Evolutionary conservation across 2,888 invertebrate species (phyloP).

Genomic region (Drosophila testacea): DNA sequence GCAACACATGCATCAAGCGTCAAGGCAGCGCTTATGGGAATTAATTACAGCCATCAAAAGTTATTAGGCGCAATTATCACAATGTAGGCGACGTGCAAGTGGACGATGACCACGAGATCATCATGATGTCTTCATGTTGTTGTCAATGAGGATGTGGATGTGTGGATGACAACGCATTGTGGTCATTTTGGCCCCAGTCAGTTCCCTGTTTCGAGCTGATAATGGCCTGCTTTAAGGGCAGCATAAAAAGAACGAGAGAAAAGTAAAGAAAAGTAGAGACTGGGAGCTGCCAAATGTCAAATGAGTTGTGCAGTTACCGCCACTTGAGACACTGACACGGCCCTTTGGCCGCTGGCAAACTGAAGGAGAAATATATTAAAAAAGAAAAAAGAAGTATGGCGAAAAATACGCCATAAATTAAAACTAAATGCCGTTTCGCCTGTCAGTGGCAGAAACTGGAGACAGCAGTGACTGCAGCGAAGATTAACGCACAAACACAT

Average conservation of each 20-base stretch:
- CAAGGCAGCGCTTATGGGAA: conserved; percentile 70
- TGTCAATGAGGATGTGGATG: conserved; percentile 4
- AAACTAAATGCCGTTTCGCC: conserved; percentile 77
- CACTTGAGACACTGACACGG: conserved; percentile 60
- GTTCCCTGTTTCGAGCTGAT: conserved; percentile 4
- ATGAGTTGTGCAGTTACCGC: conserved; percentile 57
- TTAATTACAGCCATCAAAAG: conserved; percentile 80
- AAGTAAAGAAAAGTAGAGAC: neutral
- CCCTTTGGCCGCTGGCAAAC: conserved; percentile 39
- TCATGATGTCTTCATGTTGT: conserved; percentile 18
- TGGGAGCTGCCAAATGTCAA: conserved; percentile 40
- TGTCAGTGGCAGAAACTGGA: conserved; percentile 61
- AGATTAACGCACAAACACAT: conserved; percentile 69
- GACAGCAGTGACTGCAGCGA: conserved; percentile 71
- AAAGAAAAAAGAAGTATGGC: conserved; percentile 34
- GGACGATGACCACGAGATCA: conserved; percentile 12
- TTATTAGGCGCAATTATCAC: conserved; percentile 81
- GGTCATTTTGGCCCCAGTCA: conserved; percentile 4
- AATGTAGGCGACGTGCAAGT: conserved; percentile 63
- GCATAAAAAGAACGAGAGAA: neutral
- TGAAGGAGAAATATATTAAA: conserved; percentile 5
- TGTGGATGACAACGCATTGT: conserved; percentile 36
- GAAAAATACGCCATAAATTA: conserved; percentile 77
- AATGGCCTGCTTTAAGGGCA: conserved; percentile 46
- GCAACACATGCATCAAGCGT: conserved; percentile 47